Base-by-base conservation (phyloP, 2,888 invertebrate species). In the Colostygia pectinataria region DNA sequence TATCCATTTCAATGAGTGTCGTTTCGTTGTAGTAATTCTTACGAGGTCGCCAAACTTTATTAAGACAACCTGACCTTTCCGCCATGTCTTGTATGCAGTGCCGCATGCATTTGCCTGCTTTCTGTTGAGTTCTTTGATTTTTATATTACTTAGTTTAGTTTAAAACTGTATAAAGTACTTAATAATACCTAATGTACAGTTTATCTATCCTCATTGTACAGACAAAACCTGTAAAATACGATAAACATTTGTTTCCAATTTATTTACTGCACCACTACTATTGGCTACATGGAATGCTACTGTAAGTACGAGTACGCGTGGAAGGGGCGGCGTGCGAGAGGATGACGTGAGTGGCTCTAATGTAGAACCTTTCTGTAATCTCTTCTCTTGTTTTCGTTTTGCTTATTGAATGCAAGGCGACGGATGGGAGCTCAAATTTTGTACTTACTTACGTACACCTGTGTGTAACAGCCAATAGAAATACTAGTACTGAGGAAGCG, bases 81-180 rank as follows among this genome's bases (percentile, higher is more conserved):
- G 91, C 92, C 92, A 92, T 92, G 92, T 87, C 88, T 89, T 90
- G 90, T 90, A 91, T 90, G 91, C 90, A 88, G 90, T 84, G 91
- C 90, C 79, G 93, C 93, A 93, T 92, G 93, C 91, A 84, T 85
- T 92, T 93, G 93, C 93, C 93, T 93, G 93, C 93, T 92, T 92
- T 93, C 89, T 89, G 91, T 92, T 92, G 84, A 80, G 91, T 91
- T 91, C 65, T 83, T 77, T 81, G 78, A 74, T 71, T 88, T 92
- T 71, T 88, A 92, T 91, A 89, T 82, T 71, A 80, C n/a, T 83
- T 90, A 90, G 89, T 90, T 90, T 90, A 90, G 88, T 90, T 72
- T 73, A 81, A 81, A 84, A 83, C 75, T 88, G 88, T 90, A 90
- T 77, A 87, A 83, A 86, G 84, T 89, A 87, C 79, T 68, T 76